Evolutionary conservation across 2,113 vertebrate genomes (phyloP).

Genomic region (Lagopus muta): DNA sequence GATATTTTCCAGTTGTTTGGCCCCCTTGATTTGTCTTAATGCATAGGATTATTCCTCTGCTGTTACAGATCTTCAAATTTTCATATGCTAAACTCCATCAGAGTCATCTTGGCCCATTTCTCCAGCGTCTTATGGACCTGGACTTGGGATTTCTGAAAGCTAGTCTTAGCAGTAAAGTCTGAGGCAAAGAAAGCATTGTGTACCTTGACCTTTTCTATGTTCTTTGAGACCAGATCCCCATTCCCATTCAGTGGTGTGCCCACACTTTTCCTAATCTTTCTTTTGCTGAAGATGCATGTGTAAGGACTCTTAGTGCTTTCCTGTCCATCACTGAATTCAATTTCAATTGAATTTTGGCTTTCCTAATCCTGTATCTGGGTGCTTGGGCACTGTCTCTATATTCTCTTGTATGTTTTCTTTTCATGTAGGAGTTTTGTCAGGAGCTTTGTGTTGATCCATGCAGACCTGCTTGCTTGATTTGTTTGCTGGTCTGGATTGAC

Average conservation of each 20-base stretch:
- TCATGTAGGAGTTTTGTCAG: neutral
- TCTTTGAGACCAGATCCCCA: neutral
- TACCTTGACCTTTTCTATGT: neutral
- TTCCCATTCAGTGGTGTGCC: fast-evolving
- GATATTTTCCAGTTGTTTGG: neutral
- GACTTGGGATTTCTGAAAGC: neutral
- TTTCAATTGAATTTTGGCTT: neutral
- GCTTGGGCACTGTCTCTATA: neutral
- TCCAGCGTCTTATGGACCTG: neutral
- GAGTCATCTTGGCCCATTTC: neutral
- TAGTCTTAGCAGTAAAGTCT: neutral
- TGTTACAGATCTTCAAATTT: neutral
- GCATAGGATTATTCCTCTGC: neutral
- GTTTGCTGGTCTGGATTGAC: neutral
- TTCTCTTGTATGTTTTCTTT: neutral
- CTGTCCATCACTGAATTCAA: neutral
- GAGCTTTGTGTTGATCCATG: neutral
- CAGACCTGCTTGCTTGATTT: neutral
- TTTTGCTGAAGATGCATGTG: neutral
- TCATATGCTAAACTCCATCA: neutral
- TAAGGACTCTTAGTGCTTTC: neutral
- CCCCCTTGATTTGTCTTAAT: neutral
- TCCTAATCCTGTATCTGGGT: neutral
- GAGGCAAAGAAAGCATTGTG: neutral
- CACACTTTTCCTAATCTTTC: neutral